A percentile compares a stretch with the other conserved stretches of the same genome.
Evolutionary conservation across 2,888 invertebrate species (phyloP).

Genomic region (Euproctis similis): DNA sequence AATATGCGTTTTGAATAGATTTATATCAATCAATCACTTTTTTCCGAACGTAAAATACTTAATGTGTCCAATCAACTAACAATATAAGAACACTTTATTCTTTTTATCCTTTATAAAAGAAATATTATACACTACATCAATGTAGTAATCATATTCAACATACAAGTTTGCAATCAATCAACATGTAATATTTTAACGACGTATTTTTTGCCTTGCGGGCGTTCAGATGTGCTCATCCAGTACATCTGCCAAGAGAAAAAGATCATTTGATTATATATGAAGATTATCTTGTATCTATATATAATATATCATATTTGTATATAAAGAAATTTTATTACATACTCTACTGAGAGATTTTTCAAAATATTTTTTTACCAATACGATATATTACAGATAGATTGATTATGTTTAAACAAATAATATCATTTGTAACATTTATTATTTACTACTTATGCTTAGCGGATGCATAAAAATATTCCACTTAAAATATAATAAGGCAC

Average conservation of each 20-base stretch:
- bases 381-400: no score
- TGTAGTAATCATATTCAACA: slow-evolving; percentile 30
- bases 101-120: slow-evolving; percentile 48
- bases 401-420: no score
- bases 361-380: no score
- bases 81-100: slow-evolving; percentile 72
- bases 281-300: slow-evolving; percentile 13
- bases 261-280: slow-evolving; percentile 55
- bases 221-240: slow-evolving; percentile 84
- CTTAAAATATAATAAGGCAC: no score
- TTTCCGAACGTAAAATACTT: slow-evolving; percentile 16
- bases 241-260: slow-evolving; percentile 81
- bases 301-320: slow-evolving; percentile 14
- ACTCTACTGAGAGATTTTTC: no score
- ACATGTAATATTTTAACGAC: slow-evolving; percentile 35
- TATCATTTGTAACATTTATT: no score
- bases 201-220: slow-evolving; percentile 50
- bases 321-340: no score
- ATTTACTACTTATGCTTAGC: no score
- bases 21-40: no score
- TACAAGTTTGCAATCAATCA: slow-evolving; percentile 29
- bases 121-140: slow-evolving; percentile 33
- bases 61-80: slow-evolving; percentile 43
- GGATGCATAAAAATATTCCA: no score
- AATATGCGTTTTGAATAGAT: slow-evolving; percentile 13